Evolutionary conservation across 2,113 vertebrate species (phyloP), one percentile per base, ranked within the genome.

Genomic region (Dipodomys ordii): DNA sequence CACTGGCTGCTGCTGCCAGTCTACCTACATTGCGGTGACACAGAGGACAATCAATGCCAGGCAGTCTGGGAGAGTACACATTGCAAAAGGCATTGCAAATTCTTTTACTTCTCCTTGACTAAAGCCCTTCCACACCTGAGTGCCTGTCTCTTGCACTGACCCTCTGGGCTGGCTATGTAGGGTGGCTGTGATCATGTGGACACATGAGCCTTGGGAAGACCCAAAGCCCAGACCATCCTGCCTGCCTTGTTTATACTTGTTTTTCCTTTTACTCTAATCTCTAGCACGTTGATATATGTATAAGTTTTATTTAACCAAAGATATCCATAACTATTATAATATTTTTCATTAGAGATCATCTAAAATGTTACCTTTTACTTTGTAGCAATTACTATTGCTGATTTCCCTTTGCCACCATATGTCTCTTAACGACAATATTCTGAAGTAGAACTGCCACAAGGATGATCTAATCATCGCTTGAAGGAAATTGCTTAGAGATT

Each of bases 401-500:
- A 32, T 83, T 93, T 91, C 46, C 35, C 27, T 44, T 90, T 10
- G 1, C 69, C 23, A 3, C 73, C 69, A 74, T 32, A 49, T 2
- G 3, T 9, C 8, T 87, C 49, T 32, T 77, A 71, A 94, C 49
- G 88, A 81, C 15, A 90, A 79, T 72, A 77, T 69, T 62, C 53
- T 69, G 23, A 86, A 35, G 28, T 77, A 62, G 32, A 92, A 74
- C 28, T 62, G 22, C 20, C 32, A 72, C 78, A 18, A 71, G 32
- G 19, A 25, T 81, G 85, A 85, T 53, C 57, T 39, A 49, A 90
- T 81, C 79, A 49, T 87, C 83, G 49, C 91, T 83, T 95, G 22
- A 94, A 93, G 72, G 49, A 87, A 94, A 93, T 84, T 94, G 91
- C 68, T 82, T 95, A 44, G 69, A 73, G 69, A 73, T 93, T 82